A percentile compares a stretch with the other conserved stretches of the same genome.
Evolutionary conservation across 2,888 invertebrate species (phyloP).

Genomic region (Sinodicranocentrus sp.): DNA sequence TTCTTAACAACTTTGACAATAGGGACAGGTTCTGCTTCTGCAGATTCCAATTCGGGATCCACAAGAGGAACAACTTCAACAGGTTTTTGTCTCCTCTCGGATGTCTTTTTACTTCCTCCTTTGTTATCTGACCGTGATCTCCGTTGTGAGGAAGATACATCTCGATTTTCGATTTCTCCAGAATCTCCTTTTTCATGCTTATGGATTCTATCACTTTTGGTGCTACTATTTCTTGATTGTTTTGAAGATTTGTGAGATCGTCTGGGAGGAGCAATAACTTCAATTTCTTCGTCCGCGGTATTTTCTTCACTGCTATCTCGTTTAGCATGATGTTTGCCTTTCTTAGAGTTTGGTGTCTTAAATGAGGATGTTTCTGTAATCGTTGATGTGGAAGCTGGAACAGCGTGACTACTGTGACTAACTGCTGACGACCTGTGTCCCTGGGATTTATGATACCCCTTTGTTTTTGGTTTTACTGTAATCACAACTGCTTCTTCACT

Average conservation of each 20-base stretch:
- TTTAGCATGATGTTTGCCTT: constrained; percentile 10
- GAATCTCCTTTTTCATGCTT: constrained; percentile 50
- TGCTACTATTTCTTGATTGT: not conserved
- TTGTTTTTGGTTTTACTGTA: constrained; percentile 4
- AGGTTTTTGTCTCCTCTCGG: constrained; percentile 24
- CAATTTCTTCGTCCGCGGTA: constrained; percentile 18
- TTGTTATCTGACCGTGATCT: too few relatives aligned
- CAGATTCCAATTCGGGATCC: constrained; percentile 34
- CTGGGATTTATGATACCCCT: not conserved
- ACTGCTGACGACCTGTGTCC: not conserved
- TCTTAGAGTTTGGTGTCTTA: not conserved
- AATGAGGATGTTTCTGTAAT: not conserved
- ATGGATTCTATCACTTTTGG: not conserved
- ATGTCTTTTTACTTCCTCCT: constrained; percentile 28
- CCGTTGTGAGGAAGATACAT: constrained; percentile 28
- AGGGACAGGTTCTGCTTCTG: constrained; percentile 45
- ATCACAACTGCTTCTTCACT: constrained; percentile 36
- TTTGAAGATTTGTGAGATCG: constrained; percentile 28
- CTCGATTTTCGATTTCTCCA: constrained; percentile 39
- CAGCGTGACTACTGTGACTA: not conserved
- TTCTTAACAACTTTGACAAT: not conserved
- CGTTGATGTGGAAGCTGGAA: not conserved
- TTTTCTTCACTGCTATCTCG: constrained; percentile 38
- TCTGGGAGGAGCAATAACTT: constrained; percentile 1
- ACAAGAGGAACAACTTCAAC: not conserved